Base-by-base conservation (phyloP, 2,888 invertebrate genomes). In the Brenthis hecate region DNA sequence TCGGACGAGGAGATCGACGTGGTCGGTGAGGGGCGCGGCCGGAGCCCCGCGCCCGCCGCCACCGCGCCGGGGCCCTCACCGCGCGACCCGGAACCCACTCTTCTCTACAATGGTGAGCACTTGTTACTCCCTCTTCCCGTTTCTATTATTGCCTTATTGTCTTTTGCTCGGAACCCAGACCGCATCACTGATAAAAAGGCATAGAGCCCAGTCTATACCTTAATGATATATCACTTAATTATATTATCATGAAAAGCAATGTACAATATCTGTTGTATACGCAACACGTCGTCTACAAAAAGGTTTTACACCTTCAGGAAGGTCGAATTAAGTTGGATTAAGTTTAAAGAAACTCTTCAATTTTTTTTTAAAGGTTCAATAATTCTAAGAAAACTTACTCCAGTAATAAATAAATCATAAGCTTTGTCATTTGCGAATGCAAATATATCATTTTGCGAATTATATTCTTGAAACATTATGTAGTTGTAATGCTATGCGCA, bases 1-100 rank as follows among this genome's bases (percentile, higher is more conserved):
- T 89, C 91, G 74, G 92, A 96, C 78, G 97, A 97, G 92, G 97
- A 97, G 93, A 96, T 97, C 93, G 97, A 97, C 94, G 97, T 97
- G 85, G 97, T 97, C 78, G 97, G 96, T 76, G 96, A 96, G 85
- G 96, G 96, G 88, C 91, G 92, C 87, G 91, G 89, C 85, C 87
- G 89, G 78, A 92, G 92, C 87, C 91, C 91, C 79, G 92, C 91
- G 80, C 92, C 90, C 78, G 93, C 91, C 76, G 92, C 92, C 86
- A 93, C 89, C 81, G 93, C 95, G 81, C 96, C 95, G 80, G 96
- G 95, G 86, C 96, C 95, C 84, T 95, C 95, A 85, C 96, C 95
- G 78, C 95, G 88, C 89, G 91, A 94, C 88, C 87, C 95, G 88
- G 92, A 96, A 85, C 95, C 95, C 80, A 96, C 96, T 81, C 94